Evolutionary conservation across 2,797 vertebrate genomes (phyloP).

Genomic region (Paedocypris micromegethes): DNA sequence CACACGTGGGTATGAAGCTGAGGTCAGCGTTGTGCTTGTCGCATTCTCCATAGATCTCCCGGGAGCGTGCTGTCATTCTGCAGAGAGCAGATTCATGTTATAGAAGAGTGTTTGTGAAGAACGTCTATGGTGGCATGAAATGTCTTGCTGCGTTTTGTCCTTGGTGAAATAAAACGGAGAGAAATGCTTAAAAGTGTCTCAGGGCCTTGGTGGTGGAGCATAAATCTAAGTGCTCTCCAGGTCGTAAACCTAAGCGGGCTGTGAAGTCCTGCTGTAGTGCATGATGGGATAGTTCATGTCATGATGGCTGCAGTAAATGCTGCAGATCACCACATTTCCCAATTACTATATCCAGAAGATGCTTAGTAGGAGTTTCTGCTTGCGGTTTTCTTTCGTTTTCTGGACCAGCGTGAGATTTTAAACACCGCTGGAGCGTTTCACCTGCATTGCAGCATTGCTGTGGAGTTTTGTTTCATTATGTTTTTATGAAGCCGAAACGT

Average conservation of each 20-base stretch:
- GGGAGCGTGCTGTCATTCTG: slow-evolving; percentile 14
- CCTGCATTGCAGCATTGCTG: slow-evolving; percentile 17
- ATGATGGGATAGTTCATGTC: slow-evolving; percentile 21
- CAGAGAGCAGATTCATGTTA: neutral
- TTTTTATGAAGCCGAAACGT: slow-evolving; percentile 14
- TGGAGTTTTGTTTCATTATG: slow-evolving; percentile 17
- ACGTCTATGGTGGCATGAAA: slow-evolving; percentile 3
- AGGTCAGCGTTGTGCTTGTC: slow-evolving; percentile 20
- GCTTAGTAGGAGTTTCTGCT: neutral
- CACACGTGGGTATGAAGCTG: slow-evolving; percentile 21
- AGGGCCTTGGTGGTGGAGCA: neutral
- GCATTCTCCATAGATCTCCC: slow-evolving; percentile 17
- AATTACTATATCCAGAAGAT: slow-evolving; percentile 4
- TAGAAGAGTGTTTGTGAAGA: slow-evolving; percentile 15
- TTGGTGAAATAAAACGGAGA: slow-evolving; percentile 6
- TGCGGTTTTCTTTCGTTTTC: neutral
- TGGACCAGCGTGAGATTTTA: neutral
- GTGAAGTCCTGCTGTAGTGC: slow-evolving; percentile 15
- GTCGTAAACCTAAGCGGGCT: slow-evolving; percentile 26
- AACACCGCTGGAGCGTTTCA: neutral
- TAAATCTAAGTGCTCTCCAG: slow-evolving; percentile 16
- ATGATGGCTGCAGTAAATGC: slow-evolving; percentile 11
- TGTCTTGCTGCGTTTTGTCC: slow-evolving; percentile 1
- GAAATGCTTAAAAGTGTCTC: neutral
- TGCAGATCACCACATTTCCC: slow-evolving; percentile 10